These are phyloP conservation scores for Poeciliopsis retropinna DNA, from an alignment of 2,113 vertebrate species.

Conservation along the genomic window DNA sequence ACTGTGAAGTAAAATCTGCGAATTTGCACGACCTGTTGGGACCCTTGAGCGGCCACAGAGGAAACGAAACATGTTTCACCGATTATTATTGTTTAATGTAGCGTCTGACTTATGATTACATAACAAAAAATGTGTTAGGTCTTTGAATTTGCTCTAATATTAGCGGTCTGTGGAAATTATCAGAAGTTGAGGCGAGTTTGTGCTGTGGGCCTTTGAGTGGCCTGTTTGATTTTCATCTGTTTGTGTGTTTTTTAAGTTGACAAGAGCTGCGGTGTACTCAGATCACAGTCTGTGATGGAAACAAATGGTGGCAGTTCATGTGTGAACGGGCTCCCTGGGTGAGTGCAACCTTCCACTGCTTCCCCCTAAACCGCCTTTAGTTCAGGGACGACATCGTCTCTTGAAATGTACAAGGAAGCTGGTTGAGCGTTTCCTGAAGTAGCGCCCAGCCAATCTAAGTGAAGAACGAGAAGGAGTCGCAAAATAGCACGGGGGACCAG, in stretches of 20 bases:
- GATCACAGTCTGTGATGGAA: slow-evolving; percentile 9
- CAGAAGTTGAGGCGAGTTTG: slow-evolving; percentile 20
- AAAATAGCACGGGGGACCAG: no score
- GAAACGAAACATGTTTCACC: background rate
- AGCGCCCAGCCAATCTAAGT: background rate
- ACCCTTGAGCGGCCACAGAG: background rate
- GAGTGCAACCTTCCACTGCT: no score
- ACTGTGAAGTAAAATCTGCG: slow-evolving; percentile 1
- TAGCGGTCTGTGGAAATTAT: background rate
- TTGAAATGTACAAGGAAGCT: no score
- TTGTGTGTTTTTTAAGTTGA: slow-evolving; percentile 24
- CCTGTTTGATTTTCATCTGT: slow-evolving; percentile 23
- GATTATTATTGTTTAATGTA: slow-evolving; percentile 8
- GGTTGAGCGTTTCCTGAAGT: background rate
- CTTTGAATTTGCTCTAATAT: slow-evolving; percentile 5
- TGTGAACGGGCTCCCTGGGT: no score
- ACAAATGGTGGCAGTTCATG: slow-evolving; percentile 18
- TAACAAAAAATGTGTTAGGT: background rate
- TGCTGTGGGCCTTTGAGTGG: slow-evolving; percentile 7
- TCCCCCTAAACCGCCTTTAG: no score
- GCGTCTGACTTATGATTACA: slow-evolving; percentile 14
- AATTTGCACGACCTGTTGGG: background rate
- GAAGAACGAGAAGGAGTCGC: background rate
- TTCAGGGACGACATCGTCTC: no score
- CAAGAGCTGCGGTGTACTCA: slow-evolving; percentile 13